Conservation (phyloP, 2,888 invertebrate species). For the Noctua pronuba region DNA sequence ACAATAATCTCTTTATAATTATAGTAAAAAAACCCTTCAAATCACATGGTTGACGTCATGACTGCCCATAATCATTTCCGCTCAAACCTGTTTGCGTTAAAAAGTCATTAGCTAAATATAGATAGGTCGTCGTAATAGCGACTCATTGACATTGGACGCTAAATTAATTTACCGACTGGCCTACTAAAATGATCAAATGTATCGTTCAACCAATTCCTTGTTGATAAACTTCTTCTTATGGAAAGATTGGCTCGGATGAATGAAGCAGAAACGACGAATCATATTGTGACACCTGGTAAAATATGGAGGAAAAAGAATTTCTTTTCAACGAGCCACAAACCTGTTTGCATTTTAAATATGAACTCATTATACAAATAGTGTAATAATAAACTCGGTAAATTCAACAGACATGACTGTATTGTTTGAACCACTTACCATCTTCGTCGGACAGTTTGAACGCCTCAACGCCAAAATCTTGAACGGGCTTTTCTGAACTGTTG, state of each 20-base stretch:
- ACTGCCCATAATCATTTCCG: constrained; percentile 52
- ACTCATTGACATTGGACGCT: constrained; percentile 62
- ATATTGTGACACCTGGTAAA: constrained; percentile 2
- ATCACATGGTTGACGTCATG: constrained; percentile 49
- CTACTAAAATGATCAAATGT: constrained; percentile 38
- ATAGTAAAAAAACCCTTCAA: constrained; percentile 39
- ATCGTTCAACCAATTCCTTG: constrained; percentile 30
- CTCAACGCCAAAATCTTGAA: constrained; percentile 86
- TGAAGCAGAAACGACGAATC: neutral
- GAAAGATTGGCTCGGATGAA: neutral
- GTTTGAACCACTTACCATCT: constrained; percentile 80
- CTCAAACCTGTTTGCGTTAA: constrained; percentile 60
- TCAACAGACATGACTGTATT: constrained; percentile 42
- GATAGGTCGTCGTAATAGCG: constrained; percentile 42
- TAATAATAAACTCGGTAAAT: constrained; percentile 35
- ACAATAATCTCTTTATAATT: constrained; percentile 26
- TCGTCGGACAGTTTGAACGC: constrained; percentile 87
- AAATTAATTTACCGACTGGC: constrained; percentile 54
- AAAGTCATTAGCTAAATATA: constrained; percentile 66
- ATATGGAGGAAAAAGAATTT: constrained; percentile 9
- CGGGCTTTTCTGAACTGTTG: constrained; percentile 81
- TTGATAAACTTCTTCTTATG: neutral
- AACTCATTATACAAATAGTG: constrained; percentile 40
- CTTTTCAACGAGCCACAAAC: constrained; percentile 2
- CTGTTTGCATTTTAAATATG: constrained; percentile 48